Percentiles rank a stretch among this genome's conserved stretches.
These are phyloP conservation scores for Heterohyrax brucei DNA, from an alignment of 2,797 vertebrate genomes.

Conservation along the genomic window DNA sequence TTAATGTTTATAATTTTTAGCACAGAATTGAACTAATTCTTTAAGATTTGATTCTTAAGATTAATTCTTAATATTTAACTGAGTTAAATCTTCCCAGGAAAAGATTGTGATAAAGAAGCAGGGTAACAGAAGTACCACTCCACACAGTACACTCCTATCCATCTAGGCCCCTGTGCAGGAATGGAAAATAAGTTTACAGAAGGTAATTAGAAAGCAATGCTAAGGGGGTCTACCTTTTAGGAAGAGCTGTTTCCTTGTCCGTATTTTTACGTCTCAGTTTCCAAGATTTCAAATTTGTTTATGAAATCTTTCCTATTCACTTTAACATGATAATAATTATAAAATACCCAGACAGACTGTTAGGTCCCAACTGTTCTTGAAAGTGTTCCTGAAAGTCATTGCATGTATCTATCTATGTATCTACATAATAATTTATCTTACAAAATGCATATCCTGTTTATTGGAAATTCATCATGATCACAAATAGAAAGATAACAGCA, in stretches of 20 bases:
- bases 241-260: neutral
- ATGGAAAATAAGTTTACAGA: neutral
- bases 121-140: neutral
- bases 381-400: constrained; percentile 1
- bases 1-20: neutral
- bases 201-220: neutral
- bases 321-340: constrained; percentile 18
- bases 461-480: constrained; percentile 52
- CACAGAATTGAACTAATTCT: neutral
- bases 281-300: constrained; percentile 60
- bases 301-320: constrained; percentile 1
- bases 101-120: neutral
- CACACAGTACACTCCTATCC: neutral
- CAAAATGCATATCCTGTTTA: neutral
- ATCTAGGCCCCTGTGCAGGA: neutral
- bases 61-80: neutral
- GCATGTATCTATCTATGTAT: neutral
- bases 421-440: constrained; percentile 26
- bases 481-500: constrained; percentile 55
- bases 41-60: neutral
- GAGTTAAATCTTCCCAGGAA: neutral
- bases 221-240: neutral
- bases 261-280: constrained; percentile 47
- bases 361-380: neutral
- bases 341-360: neutral